These are phyloP conservation scores for Vannuccia rotundouncinata DNA, from an alignment of 2,888 invertebrate species.

Conservation along the genomic window DNA sequence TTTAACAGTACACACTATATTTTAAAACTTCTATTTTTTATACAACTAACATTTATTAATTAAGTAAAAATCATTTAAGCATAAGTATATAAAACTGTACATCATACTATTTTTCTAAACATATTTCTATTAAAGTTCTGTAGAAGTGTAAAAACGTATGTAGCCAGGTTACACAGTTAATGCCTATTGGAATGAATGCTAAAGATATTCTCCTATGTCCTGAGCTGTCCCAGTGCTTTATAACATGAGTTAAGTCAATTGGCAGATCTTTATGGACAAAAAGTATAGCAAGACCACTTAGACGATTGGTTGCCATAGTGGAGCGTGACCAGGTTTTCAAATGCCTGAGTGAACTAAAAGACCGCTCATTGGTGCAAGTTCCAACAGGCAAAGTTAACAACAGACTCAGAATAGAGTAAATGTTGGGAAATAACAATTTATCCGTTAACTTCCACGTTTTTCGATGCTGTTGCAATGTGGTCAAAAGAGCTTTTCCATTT, in stretches of 20 bases:
- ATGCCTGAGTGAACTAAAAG: not conserved
- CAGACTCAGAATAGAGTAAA: slow-evolving; percentile 9
- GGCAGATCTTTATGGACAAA: not conserved
- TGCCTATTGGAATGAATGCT: not conserved
- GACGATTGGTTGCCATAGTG: slow-evolving; percentile 1
- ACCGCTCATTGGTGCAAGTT: slow-evolving; percentile 1
- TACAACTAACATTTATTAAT: too few relatives aligned
- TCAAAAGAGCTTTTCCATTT: too few relatives aligned
- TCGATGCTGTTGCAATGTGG: too few relatives aligned
- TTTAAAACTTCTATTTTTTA: too few relatives aligned
- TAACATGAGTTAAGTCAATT: not conserved
- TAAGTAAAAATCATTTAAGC: too few relatives aligned
- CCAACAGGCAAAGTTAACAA: not conserved
- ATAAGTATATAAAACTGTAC: too few relatives aligned
- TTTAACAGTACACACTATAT: too few relatives aligned
- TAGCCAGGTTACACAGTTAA: too few relatives aligned
- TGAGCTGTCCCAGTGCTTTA: slow-evolving; percentile 21
- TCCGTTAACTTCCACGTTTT: slow-evolving; percentile 12
- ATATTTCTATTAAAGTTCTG: too few relatives aligned
- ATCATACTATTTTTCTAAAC: too few relatives aligned
- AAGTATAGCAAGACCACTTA: not conserved
- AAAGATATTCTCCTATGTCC: slow-evolving; percentile 7
- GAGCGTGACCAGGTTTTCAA: slow-evolving; percentile 6
- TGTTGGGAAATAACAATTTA: not conserved
- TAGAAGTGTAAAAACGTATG: too few relatives aligned